These are phyloP conservation scores for Gandaritis pyraliata DNA, from an alignment of 2,888 invertebrate species.

Conservation along the genomic window DNA sequence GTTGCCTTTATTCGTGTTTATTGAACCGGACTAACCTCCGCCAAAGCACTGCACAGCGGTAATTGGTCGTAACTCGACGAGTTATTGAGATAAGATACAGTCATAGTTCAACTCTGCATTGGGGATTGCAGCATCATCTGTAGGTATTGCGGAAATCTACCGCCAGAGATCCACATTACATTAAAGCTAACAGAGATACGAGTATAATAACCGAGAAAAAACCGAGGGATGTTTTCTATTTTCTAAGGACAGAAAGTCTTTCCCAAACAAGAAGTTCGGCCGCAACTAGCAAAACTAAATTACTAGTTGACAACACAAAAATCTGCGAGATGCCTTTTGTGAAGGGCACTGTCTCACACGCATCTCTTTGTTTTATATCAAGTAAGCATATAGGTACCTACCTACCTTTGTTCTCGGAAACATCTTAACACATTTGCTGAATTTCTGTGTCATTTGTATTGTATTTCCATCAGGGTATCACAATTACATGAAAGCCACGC, in stretches of 20 bases:
- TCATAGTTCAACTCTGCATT: conserved; percentile 5
- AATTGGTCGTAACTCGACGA: conserved; percentile 25
- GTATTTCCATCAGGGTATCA: conserved; percentile 8
- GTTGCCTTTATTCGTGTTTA: conserved; percentile 8
- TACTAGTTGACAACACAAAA: too few species aligned
- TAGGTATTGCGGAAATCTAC: background rate
- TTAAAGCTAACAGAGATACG: too few species aligned
- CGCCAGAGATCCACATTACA: background rate
- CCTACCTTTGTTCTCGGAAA: background rate
- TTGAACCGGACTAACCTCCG: background rate
- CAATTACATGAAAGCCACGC: conserved; percentile 12
- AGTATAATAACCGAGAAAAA: too few species aligned
- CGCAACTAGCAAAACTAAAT: too few species aligned
- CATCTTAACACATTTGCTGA: background rate
- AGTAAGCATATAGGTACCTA: too few species aligned
- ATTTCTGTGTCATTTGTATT: background rate
- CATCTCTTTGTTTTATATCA: too few species aligned
- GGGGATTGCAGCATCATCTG: background rate
- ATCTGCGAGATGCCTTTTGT: too few species aligned
- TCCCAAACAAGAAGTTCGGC: too few species aligned
- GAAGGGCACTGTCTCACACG: too few species aligned
- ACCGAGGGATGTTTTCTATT: too few species aligned
- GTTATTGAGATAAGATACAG: conserved; percentile 24
- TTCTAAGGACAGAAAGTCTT: too few species aligned
- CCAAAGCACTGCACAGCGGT: conserved; percentile 6